Evolutionary conservation across 2,888 invertebrate genomes (phyloP).

Genomic region (Cheiracanthium punctorium): DNA sequence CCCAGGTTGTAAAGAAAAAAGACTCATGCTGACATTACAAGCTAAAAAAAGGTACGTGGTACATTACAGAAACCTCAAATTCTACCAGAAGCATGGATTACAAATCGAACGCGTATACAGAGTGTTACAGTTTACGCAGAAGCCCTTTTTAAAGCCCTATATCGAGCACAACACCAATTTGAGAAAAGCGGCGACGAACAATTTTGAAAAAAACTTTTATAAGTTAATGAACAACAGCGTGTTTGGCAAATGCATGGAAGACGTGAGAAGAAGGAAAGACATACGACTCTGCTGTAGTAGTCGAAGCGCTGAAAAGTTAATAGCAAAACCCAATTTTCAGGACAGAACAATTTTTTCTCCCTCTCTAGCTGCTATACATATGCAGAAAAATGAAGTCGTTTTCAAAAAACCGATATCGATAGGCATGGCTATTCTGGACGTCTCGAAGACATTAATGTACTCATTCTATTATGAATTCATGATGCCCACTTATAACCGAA

Average conservation of each 20-base stretch:
- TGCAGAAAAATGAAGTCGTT: constrained; percentile 34
- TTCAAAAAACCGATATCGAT: too few relatives aligned
- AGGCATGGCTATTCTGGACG: too few relatives aligned
- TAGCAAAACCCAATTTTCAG: constrained; percentile 57
- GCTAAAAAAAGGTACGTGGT: neutral
- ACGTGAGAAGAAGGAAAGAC: too few relatives aligned
- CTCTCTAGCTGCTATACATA: too few relatives aligned
- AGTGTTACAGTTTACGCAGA: too few relatives aligned
- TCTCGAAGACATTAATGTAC: too few relatives aligned
- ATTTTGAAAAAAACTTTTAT: too few relatives aligned
- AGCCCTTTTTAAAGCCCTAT: constrained; percentile 40
- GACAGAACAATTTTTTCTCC: constrained; percentile 21
- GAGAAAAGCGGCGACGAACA: constrained; percentile 71
- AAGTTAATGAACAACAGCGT: constrained; percentile 74
- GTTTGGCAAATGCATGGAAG: too few relatives aligned
- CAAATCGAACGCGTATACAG: constrained; percentile 72
- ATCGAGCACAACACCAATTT: constrained; percentile 54
- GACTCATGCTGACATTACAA: neutral
- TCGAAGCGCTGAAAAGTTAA: constrained; percentile 14
- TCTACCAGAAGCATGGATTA: constrained; percentile 59
- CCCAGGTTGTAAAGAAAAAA: constrained; percentile 3
- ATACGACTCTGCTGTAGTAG: too few relatives aligned
- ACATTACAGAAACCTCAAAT: constrained; percentile 4
- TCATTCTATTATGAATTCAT: too few relatives aligned
- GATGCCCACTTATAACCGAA: neutral